These are phyloP conservation scores for Aporophyla lueneburgensis DNA, from an alignment of 2,888 invertebrate genomes.

Conservation along the genomic window DNA sequence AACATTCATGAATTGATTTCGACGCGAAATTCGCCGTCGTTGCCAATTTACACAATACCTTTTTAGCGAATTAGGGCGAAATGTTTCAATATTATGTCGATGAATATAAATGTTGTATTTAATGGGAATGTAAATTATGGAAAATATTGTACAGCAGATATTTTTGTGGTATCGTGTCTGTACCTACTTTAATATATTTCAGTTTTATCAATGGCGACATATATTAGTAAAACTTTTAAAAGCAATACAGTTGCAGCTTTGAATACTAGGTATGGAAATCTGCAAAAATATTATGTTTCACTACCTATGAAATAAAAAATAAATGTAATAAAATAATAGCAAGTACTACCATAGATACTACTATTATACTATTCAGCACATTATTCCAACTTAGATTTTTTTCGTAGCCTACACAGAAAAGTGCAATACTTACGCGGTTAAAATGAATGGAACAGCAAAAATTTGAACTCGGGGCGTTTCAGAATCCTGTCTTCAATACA, in stretches of 20 bases:
- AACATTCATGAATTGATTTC: conserved; percentile 68
- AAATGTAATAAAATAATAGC: not conserved
- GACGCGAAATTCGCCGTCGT: conserved; percentile 58
- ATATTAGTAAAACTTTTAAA: not conserved
- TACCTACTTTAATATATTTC: not conserved
- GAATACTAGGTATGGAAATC: not conserved
- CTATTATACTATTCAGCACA: too few species aligned
- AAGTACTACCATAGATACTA: not conserved
- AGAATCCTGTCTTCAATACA: too few species aligned
- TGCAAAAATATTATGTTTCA: not conserved
- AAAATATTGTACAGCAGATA: conserved; percentile 10
- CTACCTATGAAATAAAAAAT: not conserved
- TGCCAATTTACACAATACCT: conserved; percentile 63
- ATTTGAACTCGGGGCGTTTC: too few species aligned
- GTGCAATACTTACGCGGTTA: too few species aligned
- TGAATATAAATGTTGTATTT: conserved; percentile 41
- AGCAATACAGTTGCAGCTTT: not conserved
- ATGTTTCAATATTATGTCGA: conserved; percentile 52
- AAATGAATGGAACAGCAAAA: too few species aligned
- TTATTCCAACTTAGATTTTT: too few species aligned
- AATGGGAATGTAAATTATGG: not conserved
- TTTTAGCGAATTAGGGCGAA: conserved; percentile 60
- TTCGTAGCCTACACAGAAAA: too few species aligned
- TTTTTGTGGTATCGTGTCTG: not conserved
- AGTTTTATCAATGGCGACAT: not conserved